phyloP scores from a whole-genome alignment of 2,888 invertebrate genomes.

The Melanotus villosus region DNA sequence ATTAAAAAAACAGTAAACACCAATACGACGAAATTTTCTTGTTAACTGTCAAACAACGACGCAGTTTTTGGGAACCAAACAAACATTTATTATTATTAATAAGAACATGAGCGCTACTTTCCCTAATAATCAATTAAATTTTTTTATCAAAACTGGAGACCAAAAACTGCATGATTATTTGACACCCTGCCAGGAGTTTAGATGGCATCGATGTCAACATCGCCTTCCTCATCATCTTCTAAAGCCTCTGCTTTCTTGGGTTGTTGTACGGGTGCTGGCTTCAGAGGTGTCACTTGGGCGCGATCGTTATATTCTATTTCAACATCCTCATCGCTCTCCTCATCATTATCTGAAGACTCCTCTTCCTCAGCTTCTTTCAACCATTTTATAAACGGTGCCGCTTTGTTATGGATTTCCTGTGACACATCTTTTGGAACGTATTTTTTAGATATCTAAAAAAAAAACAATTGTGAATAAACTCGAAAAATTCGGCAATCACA shows the following conservation, averaged over 20 bases:
- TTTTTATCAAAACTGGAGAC: constrained; percentile 5
- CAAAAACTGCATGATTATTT: constrained; percentile 32
- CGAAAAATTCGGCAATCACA: neutral
- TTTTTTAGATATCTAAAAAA: constrained; percentile 79
- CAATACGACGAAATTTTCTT: constrained; percentile 33
- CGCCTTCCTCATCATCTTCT: constrained; percentile 83
- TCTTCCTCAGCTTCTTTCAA: constrained; percentile 97
- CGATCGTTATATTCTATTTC: constrained; percentile 94
- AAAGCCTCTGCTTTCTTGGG: constrained; percentile 69
- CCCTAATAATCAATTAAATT: constrained; percentile 14
- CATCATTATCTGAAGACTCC: constrained; percentile 82
- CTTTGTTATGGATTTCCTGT: constrained; percentile 92
- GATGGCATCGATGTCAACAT: constrained; percentile 94
- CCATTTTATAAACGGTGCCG: constrained; percentile 96
- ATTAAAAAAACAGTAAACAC: constrained; percentile 38
- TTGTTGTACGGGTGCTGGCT: constrained; percentile 70
- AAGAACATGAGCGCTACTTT: neutral
- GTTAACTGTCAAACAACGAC: constrained; percentile 15
- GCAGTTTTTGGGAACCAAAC: constrained; percentile 22
- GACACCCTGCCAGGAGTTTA: constrained; percentile 68
- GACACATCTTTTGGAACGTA: constrained; percentile 93
- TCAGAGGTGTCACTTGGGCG: constrained; percentile 82
- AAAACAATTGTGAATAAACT: neutral
- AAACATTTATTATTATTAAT: constrained; percentile 16
- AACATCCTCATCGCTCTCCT: constrained; percentile 77